phyloP scores from a whole-genome alignment of 2,888 invertebrate genomes.

The Agapostemon virescens region DNA sequence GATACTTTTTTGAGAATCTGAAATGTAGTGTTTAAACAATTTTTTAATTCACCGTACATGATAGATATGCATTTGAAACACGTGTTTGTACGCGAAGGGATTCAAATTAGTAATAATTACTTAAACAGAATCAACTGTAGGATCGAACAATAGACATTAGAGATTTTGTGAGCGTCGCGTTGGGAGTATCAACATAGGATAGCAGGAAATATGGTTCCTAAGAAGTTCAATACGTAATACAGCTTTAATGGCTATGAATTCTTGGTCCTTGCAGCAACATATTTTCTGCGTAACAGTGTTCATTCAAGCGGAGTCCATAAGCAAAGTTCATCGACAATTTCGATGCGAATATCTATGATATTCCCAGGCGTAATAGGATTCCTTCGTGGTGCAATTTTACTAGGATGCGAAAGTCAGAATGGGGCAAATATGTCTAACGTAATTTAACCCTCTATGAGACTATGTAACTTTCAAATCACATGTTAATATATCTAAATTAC shows the following conservation, averaged over 20 bases:
- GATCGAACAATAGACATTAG: background rate
- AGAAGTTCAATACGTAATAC: background rate
- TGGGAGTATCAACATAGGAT: background rate
- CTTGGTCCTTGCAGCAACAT: background rate
- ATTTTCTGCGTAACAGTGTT: background rate
- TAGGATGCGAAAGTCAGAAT: background rate
- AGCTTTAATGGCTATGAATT: conserved; percentile 4
- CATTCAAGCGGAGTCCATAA: background rate
- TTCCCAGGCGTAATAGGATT: background rate
- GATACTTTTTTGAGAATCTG: no score
- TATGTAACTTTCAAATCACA: no score
- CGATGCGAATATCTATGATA: conserved; percentile 1
- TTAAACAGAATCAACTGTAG: background rate
- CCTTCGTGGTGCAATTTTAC: background rate
- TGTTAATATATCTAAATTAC: no score
- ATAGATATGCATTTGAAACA: no score
- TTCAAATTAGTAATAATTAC: no score
- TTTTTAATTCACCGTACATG: no score
- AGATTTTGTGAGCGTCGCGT: background rate
- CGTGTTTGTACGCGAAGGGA: no score
- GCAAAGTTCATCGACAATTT: background rate
- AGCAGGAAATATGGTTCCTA: background rate
- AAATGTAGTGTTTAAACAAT: no score
- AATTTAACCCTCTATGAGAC: no score
- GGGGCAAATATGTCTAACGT: background rate